Conservation (phyloP, 2,797 vertebrate species). For the Geotrypetes seraphini region DNA sequence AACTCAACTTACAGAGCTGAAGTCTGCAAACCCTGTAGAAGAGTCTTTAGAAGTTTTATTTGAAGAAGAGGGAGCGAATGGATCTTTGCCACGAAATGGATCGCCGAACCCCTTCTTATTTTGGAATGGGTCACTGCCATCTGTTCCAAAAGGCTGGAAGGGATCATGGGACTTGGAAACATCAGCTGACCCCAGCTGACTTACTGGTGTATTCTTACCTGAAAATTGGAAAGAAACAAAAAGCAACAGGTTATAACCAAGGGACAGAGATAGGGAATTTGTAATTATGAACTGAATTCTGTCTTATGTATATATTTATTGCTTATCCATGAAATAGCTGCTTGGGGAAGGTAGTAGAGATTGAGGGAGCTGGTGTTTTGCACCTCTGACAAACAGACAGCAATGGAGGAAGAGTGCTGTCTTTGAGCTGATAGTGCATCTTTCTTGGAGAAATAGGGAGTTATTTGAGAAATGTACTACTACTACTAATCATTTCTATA, state of each 20-base stretch:
- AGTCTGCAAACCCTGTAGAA: constrained; percentile 77
- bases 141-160: constrained; percentile 84
- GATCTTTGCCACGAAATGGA: constrained; percentile 95
- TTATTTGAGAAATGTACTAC: too few species aligned
- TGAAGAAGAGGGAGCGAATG: constrained; percentile 80
- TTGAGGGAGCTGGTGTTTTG: too few species aligned
- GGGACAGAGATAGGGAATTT: background rate
- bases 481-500: too few species aligned
- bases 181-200: constrained; percentile 66
- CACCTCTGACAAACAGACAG: too few species aligned
- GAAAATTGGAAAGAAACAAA: constrained; percentile 20
- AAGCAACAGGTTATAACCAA: background rate
- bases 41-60: constrained; percentile 81
- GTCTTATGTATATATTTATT: too few species aligned
- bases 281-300: too few species aligned
- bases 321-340: too few species aligned
- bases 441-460: too few species aligned
- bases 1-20: constrained; percentile 91
- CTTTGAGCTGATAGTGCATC: too few species aligned
- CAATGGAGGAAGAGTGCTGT: too few species aligned
- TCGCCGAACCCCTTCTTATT: constrained; percentile 86
- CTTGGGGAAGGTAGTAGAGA: too few species aligned
- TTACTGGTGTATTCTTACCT: constrained; percentile 93
- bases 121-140: constrained; percentile 80
- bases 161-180: constrained; percentile 79